Base-by-base conservation (phyloP, 2,113 vertebrate species). In the Scolopax mira region DNA sequence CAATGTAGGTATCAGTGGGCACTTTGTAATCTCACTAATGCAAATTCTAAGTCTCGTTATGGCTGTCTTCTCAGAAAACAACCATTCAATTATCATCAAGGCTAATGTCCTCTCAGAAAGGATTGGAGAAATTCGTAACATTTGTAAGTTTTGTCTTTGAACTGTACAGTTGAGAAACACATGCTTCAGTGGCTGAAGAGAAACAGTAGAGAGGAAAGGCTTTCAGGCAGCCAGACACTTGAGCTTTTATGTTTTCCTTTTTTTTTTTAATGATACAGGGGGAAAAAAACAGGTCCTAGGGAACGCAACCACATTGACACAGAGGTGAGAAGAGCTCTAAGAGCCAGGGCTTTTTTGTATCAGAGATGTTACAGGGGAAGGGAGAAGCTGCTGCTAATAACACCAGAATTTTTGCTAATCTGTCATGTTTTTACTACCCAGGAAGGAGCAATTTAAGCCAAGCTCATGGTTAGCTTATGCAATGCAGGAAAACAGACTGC, bases 351-450 rank as follows among this genome's bases (percentile, higher is more conserved):
- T 48, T 17, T 51, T 84, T 52, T 65, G 31, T n/a, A 44, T 41
- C 27, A 61, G 60, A 62, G 61, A n/a, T 52, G 60, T 5, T 54
- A 85, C 16, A 58, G 46, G 58, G 79, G 90, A 93, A 92, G 92
- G 94, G 96, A 94, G 83, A 67, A 90, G 69, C 39, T 84, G 86
- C 49, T 93, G 85, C 83, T 90, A 85, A 13, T 52, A 92, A 57
- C 85, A 90, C 72, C 79, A 88, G 24, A 80, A 46, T 54, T 96
- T 86, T 65, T 96, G 90, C 83, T 90, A 18, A 85, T 72, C 52
- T 92, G 88, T 88, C 39, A 24, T 79, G n/a, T 67, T 95, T 90
- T 49, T 71, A 61, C 70, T 54, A 37, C 18, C 35, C 55, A 74
- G 72, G 65, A 80, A 94, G 72, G 9, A 86, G 46, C 35, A 52